Base-by-base conservation (phyloP, 2,113 vertebrate genomes). In the Odocoileus hemionus region DNA sequence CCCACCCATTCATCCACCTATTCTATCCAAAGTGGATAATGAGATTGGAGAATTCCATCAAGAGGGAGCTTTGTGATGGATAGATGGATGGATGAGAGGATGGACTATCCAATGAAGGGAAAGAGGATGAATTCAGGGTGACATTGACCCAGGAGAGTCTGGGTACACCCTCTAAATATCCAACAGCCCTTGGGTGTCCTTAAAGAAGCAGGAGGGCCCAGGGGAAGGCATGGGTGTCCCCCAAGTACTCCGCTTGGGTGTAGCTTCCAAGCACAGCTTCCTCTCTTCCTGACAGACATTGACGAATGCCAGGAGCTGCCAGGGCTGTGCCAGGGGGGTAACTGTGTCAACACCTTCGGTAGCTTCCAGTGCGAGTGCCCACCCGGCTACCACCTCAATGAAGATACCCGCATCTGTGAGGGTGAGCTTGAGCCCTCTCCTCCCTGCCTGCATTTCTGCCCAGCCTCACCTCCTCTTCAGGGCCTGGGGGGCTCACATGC, bases 311-410 rank as follows among this genome's bases (percentile, higher is more conserved):
- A 99, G 98, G 99, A 99, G 95, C 98, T 99, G 91, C 99, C 99
- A 0, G 99, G 99, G 33, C 99, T 99, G 57, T 99, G 99, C 98
- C 99, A 99, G 94, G 99, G 99, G 0, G 99, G 99, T 21, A 99
- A 99, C 97, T 99, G 99, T 0, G 98, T 99, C 50, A 99, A 99
- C 98, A 99, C 99, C 5, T 99, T 99, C 7, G 99, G 99, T 90
- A 99, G 99, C 97, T 99, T 99, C 98, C 99, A 99, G 98, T 99
- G 99, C 0, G 99, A 99, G 67, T 99, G 99, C 86, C 99, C 99
- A 6, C 98, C 99, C 0, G 99, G 99, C 26, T 99, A 99, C 98
- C 99, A 99, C 98, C 99, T 99, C 70, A 99, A 99, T 0, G 99
- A 99, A 97, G 99, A 99, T 96, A 99, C 99, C 0, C 99, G 99